Conservation (phyloP, 1,140 invertebrate genomes). For the Lasaia peninsularis region DNA sequence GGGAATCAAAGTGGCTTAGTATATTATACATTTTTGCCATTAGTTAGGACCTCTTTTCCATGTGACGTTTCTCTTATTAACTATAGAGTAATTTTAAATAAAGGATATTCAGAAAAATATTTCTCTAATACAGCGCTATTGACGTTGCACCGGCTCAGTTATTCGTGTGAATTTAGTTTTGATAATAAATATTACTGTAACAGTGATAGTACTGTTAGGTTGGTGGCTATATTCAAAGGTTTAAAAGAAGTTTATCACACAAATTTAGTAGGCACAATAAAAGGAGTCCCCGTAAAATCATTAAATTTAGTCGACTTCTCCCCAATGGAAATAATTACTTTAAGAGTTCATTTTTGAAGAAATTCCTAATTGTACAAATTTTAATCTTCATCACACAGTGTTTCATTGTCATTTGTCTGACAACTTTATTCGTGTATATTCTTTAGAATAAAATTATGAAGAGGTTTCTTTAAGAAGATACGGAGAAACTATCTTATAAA, state of each 20-base stretch:
- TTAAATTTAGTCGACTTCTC: constrained; percentile 43
- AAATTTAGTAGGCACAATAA: constrained; percentile 53
- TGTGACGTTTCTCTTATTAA: constrained; percentile 53
- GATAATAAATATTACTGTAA: constrained; percentile 35
- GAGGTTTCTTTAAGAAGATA: too few relatives aligned
- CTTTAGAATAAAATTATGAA: too few relatives aligned
- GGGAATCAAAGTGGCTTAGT: constrained; percentile 49
- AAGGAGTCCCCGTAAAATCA: constrained; percentile 32
- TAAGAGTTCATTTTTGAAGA: constrained; percentile 45
- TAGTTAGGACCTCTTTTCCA: constrained; percentile 51
- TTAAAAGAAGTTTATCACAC: constrained; percentile 42
- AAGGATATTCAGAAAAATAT: constrained; percentile 21
- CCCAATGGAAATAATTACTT: constrained; percentile 50
- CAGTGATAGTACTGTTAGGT: constrained; percentile 34
- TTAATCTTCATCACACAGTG: too few relatives aligned
- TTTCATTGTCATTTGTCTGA: too few relatives aligned
- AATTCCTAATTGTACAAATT: too few relatives aligned
- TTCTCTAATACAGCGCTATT: constrained; percentile 41
- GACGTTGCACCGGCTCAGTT: constrained; percentile 46
- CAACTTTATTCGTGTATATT: too few relatives aligned
- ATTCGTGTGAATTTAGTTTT: constrained; percentile 41
- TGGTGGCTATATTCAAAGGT: constrained; percentile 45
- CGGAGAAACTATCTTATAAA: too few relatives aligned
- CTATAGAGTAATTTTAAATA: constrained; percentile 44
- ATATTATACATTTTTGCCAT: constrained; percentile 49